These are phyloP conservation scores for Mythimna ferrago DNA, from an alignment of 2,888 invertebrate genomes.

Conservation along the genomic window DNA sequence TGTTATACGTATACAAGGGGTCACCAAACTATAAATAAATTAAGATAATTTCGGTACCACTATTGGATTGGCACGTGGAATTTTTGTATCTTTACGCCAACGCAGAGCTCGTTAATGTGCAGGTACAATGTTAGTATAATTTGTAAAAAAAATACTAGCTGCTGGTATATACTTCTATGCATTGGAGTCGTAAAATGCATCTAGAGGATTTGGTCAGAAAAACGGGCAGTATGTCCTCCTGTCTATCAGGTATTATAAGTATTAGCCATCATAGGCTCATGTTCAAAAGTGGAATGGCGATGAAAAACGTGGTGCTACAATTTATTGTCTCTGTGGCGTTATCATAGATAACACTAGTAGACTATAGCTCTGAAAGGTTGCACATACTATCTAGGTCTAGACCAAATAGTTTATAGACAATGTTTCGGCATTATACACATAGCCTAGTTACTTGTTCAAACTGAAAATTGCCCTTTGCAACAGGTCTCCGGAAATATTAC, in stretches of 20 bases:
- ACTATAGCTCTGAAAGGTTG: neutral
- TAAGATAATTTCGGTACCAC: slow-evolving; percentile 14
- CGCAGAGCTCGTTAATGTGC: neutral
- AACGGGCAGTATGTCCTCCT: neutral
- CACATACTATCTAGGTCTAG: neutral
- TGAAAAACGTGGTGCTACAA: neutral
- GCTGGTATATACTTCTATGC: neutral
- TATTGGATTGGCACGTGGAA: slow-evolving; percentile 11
- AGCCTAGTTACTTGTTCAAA: slow-evolving; percentile 4
- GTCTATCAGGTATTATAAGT: no score
- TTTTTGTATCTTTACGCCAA: neutral
- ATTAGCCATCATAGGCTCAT: neutral
- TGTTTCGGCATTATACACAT: neutral
- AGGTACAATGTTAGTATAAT: neutral
- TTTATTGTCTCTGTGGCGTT: neutral
- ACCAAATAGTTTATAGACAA: neutral
- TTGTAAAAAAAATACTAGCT: neutral
- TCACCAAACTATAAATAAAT: slow-evolving; percentile 28
- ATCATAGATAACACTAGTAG: neutral
- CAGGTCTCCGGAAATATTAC: slow-evolving; percentile 38
- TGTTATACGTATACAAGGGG: slow-evolving; percentile 26
- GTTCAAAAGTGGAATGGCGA: no score
- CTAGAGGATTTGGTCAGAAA: neutral
- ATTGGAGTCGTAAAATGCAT: neutral
- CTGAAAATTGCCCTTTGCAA: slow-evolving; percentile 17